A percentile compares a stretch with the other conserved stretches of the same genome.
phyloP scores from a whole-genome alignment of 2,113 vertebrate species.

The Callithrix jacchus region DNA sequence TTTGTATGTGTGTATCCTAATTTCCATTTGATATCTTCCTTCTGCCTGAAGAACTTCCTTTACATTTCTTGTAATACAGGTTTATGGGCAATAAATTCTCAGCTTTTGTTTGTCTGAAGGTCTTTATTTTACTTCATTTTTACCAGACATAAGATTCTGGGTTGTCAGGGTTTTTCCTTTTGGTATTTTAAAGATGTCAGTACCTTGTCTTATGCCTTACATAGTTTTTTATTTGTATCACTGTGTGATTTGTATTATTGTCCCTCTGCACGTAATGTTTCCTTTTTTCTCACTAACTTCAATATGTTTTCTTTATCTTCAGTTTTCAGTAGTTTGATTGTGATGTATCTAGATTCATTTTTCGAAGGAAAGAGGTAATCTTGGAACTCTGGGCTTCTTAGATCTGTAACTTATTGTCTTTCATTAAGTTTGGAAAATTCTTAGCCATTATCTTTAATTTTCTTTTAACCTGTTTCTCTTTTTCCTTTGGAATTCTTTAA shows the following conservation, averaged over 20 bases:
- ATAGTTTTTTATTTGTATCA: not conserved
- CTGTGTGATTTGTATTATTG: not conserved
- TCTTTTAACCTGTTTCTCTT: not conserved
- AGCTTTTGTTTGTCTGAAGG: not conserved
- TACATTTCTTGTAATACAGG: not conserved
- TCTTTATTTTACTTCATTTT: conserved; percentile 21
- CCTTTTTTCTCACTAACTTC: not conserved
- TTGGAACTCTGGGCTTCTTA: not conserved
- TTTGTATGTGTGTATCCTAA: not conserved
- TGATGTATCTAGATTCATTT: not conserved
- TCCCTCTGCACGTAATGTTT: not conserved
- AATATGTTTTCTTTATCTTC: not conserved
- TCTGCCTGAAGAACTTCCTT: not conserved
- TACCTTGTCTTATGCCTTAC: not conserved
- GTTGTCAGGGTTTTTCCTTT: not conserved
- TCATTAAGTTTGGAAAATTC: conserved; percentile 36
- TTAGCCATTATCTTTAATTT: not conserved
- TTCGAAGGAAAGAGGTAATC: not conserved
- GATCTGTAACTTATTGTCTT: not conserved
- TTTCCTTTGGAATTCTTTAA: not conserved
- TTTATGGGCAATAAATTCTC: not conserved
- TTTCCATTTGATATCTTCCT: not conserved
- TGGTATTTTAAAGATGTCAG: not conserved
- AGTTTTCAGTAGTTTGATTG: not conserved
- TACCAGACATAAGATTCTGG: not conserved